Base-by-base conservation (phyloP, 2,113 vertebrate species). In the Nettapus auritus region DNA sequence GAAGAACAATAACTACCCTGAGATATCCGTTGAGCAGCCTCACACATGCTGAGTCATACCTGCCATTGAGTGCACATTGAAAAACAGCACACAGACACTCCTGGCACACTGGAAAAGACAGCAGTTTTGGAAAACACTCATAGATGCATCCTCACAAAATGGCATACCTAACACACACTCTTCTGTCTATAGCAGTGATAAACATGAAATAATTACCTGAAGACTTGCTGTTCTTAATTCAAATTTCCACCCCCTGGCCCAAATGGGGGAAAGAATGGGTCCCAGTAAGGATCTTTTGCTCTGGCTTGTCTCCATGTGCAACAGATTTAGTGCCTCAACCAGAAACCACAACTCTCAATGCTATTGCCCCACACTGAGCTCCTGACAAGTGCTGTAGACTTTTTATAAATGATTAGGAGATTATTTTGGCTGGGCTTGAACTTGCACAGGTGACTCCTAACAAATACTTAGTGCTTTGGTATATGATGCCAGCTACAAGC, bases 341-440 rank as follows among this genome's bases (percentile, higher is more conserved):
- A 97, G 83, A 96, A 96, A 97, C 96, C 96, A 96, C 96, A 97
- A 85, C 57, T 96, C 92, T 96, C 92, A 79, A 38, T 93, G 86
- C 88, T 92, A 17, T 77, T 95, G 89, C 93, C 86, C 94, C 88
- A 96, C 84, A 87, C 83, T 31, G 20, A 90, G 80, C 44, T 87
- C 90, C 88, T 96, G 95, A 96, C 96, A 97, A 80, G 88, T 66
- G 57, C 70, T 56, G 74, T 73, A 93, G 90, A 62, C 62, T 92
- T 97, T 95, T 89, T 82, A 73, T 96, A 96, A 96, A 92, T 96
- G 94, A 97, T 97, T 96, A 96, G 93, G 96, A 96, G 96, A 96
- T 92, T 95, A 89, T 96, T 97, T 97, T 97, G 96, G 96, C 93
- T 95, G 67, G 92, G 73, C 70, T 90, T 93, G 75, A 62, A 66